A percentile compares a stretch with the other conserved stretches of the same genome.
Evolutionary conservation across 1,140 invertebrate genomes (phyloP).

Genomic region (Lethocerus indicus): DNA sequence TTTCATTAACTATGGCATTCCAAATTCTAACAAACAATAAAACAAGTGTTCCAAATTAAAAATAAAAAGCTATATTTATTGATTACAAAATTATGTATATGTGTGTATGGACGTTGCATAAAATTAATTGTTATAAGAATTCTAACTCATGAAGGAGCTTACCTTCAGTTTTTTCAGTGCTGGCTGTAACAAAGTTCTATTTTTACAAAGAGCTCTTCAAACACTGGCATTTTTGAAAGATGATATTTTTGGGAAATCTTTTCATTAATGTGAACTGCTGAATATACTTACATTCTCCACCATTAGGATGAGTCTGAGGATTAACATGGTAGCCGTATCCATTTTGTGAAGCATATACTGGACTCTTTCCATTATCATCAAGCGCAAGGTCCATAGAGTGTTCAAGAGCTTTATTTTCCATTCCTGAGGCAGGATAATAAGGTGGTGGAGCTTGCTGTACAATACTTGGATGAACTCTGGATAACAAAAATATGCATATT

Average conservation of each 20-base stretch:
- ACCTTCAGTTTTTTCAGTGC: constrained; percentile 10
- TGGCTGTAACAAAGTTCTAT: constrained; percentile 7
- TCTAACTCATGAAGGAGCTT: neutral
- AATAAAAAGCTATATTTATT: neutral
- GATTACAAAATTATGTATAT: too few species aligned
- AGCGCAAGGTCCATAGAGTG: constrained; percentile 66
- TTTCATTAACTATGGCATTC: constrained; percentile 2
- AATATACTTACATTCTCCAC: constrained; percentile 50
- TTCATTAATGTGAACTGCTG: neutral
- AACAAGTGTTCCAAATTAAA: neutral
- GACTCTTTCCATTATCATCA: constrained; percentile 64
- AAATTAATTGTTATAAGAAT: too few species aligned
- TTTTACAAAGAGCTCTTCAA: too few species aligned
- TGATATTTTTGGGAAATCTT: neutral
- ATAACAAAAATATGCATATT: too few species aligned
- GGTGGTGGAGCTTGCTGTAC: constrained; percentile 65
- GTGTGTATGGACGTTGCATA: too few species aligned
- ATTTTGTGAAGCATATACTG: constrained; percentile 60
- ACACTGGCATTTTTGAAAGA: too few species aligned
- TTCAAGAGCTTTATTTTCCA: constrained; percentile 82
- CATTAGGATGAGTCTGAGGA: constrained; percentile 34
- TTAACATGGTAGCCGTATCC: constrained; percentile 60
- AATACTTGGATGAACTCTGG: constrained; percentile 48
- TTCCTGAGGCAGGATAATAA: constrained; percentile 62
- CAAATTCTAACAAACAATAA: neutral